A percentile compares a stretch with the other conserved stretches of the same genome.
Evolutionary conservation across 1,140 invertebrate genomes (phyloP).

Genomic region (Sesamia nonagrioides): DNA sequence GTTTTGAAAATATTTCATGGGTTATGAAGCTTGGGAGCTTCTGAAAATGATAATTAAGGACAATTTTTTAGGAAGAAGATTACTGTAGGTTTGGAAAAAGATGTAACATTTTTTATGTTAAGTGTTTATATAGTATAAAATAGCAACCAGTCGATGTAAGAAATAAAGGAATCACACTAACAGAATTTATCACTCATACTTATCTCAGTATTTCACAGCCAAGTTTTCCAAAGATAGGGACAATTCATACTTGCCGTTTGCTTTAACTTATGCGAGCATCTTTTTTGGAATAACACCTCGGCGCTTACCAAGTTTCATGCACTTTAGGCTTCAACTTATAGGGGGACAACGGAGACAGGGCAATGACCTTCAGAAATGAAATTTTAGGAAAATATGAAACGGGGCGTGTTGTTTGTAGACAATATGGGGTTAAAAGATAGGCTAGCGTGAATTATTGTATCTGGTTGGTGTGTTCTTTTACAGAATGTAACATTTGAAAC

Average conservation of each 20-base stretch:
- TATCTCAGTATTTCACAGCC: slow-evolving; percentile 15
- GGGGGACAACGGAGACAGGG: neutral
- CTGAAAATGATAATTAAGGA: neutral
- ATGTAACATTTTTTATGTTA: neutral
- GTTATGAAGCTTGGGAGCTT: no score
- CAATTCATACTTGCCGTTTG: slow-evolving; percentile 36
- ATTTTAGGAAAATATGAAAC: neutral
- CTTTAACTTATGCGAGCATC: slow-evolving; percentile 45
- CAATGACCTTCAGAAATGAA: neutral
- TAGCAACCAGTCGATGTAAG: neutral
- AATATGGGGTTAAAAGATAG: no score
- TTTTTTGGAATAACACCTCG: slow-evolving; percentile 47
- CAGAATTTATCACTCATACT: neutral
- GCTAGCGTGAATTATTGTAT: no score
- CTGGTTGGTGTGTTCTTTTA: no score
- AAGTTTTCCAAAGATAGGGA: slow-evolving; percentile 20
- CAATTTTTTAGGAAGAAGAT: neutral
- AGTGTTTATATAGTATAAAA: neutral
- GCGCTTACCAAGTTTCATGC: slow-evolving; percentile 42
- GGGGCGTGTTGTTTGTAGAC: neutral
- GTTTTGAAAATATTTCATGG: neutral
- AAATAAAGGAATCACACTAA: neutral
- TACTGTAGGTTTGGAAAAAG: no score
- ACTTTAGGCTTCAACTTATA: slow-evolving; percentile 30
- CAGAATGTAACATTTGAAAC: no score